Evolutionary conservation across 2,113 vertebrate species (phyloP).

Genomic region (Bos javanicus): DNA sequence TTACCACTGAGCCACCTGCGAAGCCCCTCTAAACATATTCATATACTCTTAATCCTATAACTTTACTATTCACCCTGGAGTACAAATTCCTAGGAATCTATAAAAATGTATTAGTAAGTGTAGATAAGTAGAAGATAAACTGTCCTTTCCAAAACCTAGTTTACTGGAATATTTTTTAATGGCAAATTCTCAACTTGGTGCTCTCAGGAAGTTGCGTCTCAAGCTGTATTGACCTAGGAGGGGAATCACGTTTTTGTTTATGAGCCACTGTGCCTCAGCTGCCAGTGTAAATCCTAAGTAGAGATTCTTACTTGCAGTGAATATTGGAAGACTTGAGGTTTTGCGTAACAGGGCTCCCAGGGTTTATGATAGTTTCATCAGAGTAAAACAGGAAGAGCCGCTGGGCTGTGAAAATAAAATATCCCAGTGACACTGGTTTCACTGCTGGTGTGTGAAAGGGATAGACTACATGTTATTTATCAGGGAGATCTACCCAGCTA

Average conservation of each 20-base stretch:
- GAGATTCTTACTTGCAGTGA: neutral
- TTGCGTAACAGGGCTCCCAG: neutral
- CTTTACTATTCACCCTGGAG: neutral
- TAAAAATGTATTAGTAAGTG: neutral
- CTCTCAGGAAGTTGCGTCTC: neutral
- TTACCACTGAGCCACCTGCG: neutral
- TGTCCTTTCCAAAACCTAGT: neutral
- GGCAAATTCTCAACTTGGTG: neutral
- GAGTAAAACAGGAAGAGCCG: neutral
- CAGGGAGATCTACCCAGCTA: neutral
- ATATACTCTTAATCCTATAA: neutral
- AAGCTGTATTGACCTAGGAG: neutral
- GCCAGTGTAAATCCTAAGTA: neutral
- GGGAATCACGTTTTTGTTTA: neutral
- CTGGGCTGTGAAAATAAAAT: neutral
- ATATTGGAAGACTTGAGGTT: neutral
- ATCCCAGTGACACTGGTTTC: neutral
- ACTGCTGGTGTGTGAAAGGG: neutral
- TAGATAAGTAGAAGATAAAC: neutral
- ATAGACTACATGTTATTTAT: neutral
- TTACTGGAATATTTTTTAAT: neutral
- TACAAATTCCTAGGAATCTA: neutral
- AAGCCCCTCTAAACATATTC: neutral
- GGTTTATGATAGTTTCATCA: neutral
- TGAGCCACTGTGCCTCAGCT: neutral